Percentiles rank a stretch among this genome's conserved stretches.
Conservation (phyloP, 2,888 invertebrate genomes). For the Campoletis raptor region DNA sequence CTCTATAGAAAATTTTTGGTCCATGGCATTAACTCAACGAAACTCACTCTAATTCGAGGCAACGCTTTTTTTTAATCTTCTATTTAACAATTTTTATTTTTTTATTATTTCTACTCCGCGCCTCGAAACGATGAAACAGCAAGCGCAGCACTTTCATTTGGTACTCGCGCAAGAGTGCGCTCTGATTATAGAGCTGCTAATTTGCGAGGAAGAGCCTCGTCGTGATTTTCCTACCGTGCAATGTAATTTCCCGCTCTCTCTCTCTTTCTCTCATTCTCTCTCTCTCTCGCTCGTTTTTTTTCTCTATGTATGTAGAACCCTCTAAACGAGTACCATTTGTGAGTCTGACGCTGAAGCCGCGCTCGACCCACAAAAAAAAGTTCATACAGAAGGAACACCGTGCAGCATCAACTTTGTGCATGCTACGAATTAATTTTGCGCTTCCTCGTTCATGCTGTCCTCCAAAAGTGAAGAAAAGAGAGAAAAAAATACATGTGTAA, state of each 20-base stretch:
- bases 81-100: conserved; percentile 31
- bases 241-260: conserved; percentile 62
- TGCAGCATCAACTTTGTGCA: conserved; percentile 49
- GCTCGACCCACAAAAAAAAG: conserved; percentile 45
- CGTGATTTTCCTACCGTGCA: conserved; percentile 67
- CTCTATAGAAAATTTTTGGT: conserved; percentile 44
- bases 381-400: conserved; percentile 14
- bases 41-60: conserved; percentile 53
- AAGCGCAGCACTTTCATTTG: conserved; percentile 52
- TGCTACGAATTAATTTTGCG: conserved; percentile 55
- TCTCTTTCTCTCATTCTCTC: conserved; percentile 1
- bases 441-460: conserved; percentile 45
- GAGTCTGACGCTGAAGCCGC: conserved; percentile 47
- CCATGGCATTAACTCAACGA: conserved; percentile 56
- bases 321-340: conserved; percentile 62
- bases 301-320: conserved; percentile 34
- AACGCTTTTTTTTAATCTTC: conserved; percentile 35
- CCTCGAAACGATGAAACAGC: conserved; percentile 59
- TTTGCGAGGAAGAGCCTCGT: conserved; percentile 64
- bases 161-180: conserved; percentile 55
- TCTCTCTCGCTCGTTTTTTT: not conserved
- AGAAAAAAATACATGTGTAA: not conserved
- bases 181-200: conserved; percentile 67
- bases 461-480: conserved; percentile 27
- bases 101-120: not conserved